phyloP scores from a whole-genome alignment of 1,140 invertebrate species.

The Nasonia giraulti region DNA sequence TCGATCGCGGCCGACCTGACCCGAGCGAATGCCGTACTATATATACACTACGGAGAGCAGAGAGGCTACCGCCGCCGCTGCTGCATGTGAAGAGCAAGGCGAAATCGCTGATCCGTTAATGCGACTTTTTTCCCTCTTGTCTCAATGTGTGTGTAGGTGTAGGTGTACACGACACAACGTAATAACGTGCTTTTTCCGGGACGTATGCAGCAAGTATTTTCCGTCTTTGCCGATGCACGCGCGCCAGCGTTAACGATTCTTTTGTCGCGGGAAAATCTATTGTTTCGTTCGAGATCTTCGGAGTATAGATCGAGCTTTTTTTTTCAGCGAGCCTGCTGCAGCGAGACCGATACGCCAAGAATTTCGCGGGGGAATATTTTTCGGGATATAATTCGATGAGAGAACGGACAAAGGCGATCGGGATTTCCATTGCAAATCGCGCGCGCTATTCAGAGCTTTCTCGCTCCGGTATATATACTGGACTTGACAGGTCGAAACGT shows the following conservation, averaged over 20 bases:
- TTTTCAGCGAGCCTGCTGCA: no score
- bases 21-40: background rate
- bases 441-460: no score
- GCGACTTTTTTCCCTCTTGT: background rate
- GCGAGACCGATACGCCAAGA: background rate
- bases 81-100: background rate
- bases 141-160: background rate
- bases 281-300: background rate
- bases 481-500: background rate
- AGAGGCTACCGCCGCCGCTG: background rate
- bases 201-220: background rate
- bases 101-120: conserved; percentile 26
- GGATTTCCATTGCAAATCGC: background rate
- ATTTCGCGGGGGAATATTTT: background rate
- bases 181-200: background rate
- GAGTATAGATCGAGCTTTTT: background rate
- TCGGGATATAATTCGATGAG: background rate
- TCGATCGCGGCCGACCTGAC: conserved; percentile 22
- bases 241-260: conserved; percentile 7
- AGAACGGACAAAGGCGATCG: background rate
- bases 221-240: background rate
- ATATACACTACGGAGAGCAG: background rate
- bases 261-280: conserved; percentile 2
- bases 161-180: background rate
- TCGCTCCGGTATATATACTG: no score